Conservation (phyloP, 2,888 invertebrate species). For the Catocala sponsa region DNA sequence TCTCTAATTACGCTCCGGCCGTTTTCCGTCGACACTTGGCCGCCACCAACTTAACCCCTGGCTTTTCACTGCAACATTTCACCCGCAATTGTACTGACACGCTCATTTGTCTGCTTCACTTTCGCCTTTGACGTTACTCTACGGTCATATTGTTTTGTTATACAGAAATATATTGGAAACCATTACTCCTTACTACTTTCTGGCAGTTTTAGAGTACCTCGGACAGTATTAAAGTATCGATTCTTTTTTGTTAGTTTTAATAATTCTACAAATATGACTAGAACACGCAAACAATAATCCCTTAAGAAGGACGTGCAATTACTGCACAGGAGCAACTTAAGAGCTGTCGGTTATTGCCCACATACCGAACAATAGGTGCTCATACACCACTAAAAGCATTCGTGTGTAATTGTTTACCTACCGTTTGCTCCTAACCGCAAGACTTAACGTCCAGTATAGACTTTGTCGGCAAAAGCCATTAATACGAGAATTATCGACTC, state of each 20-base stretch:
- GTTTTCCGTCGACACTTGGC: constrained; percentile 84
- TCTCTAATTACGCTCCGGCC: constrained; percentile 83
- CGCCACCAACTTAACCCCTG: constrained; percentile 80
- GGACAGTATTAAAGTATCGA: constrained; percentile 11
- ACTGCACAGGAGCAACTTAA: constrained; percentile 51
- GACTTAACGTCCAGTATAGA: constrained; percentile 48
- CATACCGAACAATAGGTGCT: constrained; percentile 69
- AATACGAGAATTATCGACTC: constrained; percentile 27
- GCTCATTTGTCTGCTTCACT: constrained; percentile 79
- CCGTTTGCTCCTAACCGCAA: constrained; percentile 61
- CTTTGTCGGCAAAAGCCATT: constrained; percentile 42
- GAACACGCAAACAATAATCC: constrained; percentile 45
- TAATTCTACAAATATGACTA: too few relatives aligned
- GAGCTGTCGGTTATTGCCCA: constrained; percentile 57
- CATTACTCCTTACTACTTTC: constrained; percentile 44
- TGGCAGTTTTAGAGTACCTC: constrained; percentile 5
- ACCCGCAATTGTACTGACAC: constrained; percentile 71
- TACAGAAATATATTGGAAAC: constrained; percentile 55
- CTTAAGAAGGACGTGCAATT: constrained; percentile 54
- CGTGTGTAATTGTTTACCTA: constrained; percentile 71
- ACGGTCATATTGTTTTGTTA: constrained; percentile 56
- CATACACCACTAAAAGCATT: constrained; percentile 69
- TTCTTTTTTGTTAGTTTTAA: constrained; percentile 50
- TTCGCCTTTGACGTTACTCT: constrained; percentile 71
- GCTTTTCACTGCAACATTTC: constrained; percentile 80